Evolutionary conservation across 2,113 vertebrate species (phyloP), one percentile per base, ranked within the genome.

Genomic region (Puffinus mauretanicus): DNA sequence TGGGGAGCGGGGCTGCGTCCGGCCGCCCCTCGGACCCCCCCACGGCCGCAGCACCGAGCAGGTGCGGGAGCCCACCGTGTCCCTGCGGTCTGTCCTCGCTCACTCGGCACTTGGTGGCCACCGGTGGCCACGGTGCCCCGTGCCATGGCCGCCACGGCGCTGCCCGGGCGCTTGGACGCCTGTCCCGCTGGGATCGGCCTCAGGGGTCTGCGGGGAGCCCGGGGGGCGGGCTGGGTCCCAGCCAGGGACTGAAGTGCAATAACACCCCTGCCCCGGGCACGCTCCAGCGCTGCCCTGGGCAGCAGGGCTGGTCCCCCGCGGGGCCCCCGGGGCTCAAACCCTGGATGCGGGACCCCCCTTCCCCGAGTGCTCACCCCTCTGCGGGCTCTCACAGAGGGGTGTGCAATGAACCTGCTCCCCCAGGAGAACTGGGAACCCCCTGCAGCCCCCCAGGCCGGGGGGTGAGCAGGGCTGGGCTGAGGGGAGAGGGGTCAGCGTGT

Each of bases 241-340:
- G 90, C 58, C 46, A 22, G 67, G 88, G 95, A 85, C 82, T n/a
- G 77, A 91, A 81, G 87, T 94, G 96, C 94, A 96, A 93, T 95
- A 96, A 95, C 79, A 36, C 29, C 34, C 25, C 67, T 69, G 58
- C 60, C 78, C 47, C 4, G 4, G 40, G 58, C 11, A 16, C 2
- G 3, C 26, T 36, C 15, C 67, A 72, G 85, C 26, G 5, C 81
- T 83, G 77, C n/a, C 32, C 67, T 17, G 4, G 51, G 49, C 8
- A 10, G 81, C 84, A 77, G 77, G 92, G 87, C 93, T 86, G 82
- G 72, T 76, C 46, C 84, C 84, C 69, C 14, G 1, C 5, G 1
- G 87, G 25, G 70, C 30, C 57, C 54, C 27, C 0, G 0, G 77
- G 71, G 42, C 64, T 94, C 58, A 65, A 46, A 66, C 57, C 46